phyloP scores from a whole-genome alignment of 2,888 invertebrate genomes.

The Oscheius myriophilus region DNA sequence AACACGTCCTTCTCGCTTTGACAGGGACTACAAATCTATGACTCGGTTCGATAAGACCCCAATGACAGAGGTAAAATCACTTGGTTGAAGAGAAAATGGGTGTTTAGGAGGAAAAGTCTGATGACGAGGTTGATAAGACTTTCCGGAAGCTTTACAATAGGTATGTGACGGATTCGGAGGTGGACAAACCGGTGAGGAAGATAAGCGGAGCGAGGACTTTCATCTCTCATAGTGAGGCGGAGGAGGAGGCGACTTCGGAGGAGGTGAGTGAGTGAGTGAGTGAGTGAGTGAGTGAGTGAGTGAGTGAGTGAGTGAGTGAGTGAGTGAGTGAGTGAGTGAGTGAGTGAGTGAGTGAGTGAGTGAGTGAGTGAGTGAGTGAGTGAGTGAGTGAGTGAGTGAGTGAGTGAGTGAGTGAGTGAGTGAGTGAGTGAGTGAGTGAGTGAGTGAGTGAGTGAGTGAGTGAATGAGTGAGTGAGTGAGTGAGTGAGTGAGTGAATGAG shows the following conservation, averaged over 20 bases:
- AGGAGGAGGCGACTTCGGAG: background rate
- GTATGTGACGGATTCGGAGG: constrained; percentile 44
- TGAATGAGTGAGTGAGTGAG: no score
- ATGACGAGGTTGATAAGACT: constrained; percentile 49
- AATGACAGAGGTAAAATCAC: background rate
- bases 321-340: no score
- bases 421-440: no score
- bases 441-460: no score
- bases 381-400: no score
- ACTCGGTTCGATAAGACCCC: constrained; percentile 21
- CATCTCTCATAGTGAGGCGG: constrained; percentile 21
- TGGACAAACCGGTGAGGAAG: background rate
- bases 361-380: no score
- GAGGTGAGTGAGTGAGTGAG: background rate
- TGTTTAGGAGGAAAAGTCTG: constrained; percentile 22
- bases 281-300: no score
- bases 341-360: no score
- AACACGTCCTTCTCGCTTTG: constrained; percentile 9
- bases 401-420: no score
- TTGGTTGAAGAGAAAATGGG: background rate
- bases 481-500: no score
- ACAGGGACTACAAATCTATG: constrained; percentile 25
- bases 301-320: no score
- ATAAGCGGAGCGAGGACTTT: background rate
- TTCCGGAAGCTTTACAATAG: constrained; percentile 49